Base-by-base conservation (phyloP, 2,797 vertebrate species). In the Myotis planiceps region DNA sequence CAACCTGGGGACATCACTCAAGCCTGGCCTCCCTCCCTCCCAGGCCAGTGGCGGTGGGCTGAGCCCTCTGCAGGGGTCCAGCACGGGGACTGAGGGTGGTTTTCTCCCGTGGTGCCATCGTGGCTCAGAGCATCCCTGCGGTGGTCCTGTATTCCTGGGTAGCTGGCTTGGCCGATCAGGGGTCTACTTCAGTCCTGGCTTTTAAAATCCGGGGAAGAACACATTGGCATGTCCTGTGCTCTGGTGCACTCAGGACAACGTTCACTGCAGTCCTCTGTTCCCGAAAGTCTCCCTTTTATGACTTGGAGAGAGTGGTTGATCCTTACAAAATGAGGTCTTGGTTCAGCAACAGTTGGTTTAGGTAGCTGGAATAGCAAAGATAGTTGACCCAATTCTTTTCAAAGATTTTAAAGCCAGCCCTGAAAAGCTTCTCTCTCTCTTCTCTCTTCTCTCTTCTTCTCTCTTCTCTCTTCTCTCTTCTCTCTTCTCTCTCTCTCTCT, bases 361-460 rank as follows among this genome's bases (percentile, higher is more conserved):
- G 92, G 94, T 94, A 86, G 76, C 96, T 92, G 79, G 93, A 97
- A 97, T 96, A 92, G 93, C 10, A 71, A 53, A 83, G 96, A 85
- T 74, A 2, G 1, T 53, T 96, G 93, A 97, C 96, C 91, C 92
- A 96, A 72, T 97, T 97, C 94, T 98, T 95, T 97, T 93, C 95
- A 92, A 39, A 97, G 95, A 82, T 97, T 90, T 97, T 94, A 97
- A 97, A 97, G 75, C 85, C 90, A 75, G 90, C 95, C 96, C 97
- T 82, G 94, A 97, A 97, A 96, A 96, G 90, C 96, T 93, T 88
- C 87, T 16, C 47, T 25, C 49, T 34, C 13, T 3, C 8, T 80
- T 76, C 42, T 12, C 42, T 45, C 42, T 10, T 55, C 53, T 25
- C 9, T 9, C 88, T 94, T 27, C 18, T 65, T 3, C 18, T n/a